Evolutionary conservation across 2,888 invertebrate genomes (phyloP).

Genomic region (Andrena dorsata): DNA sequence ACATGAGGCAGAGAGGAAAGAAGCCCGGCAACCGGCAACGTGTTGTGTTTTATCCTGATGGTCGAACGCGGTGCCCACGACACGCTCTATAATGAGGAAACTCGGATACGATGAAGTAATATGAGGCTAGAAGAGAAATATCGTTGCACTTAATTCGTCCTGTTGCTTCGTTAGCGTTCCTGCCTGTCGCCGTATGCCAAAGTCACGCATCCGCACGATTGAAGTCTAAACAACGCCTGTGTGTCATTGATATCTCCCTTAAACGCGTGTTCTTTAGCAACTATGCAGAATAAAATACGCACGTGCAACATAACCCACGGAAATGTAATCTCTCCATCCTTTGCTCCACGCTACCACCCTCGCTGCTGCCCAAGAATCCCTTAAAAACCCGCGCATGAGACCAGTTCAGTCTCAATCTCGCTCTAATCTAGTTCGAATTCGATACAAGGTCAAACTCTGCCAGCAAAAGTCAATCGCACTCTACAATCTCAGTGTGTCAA

Average conservation of each 20-base stretch:
- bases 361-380: too few species aligned
- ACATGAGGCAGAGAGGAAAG: conserved; percentile 44
- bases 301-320: too few species aligned
- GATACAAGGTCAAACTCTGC: not conserved
- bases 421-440: not conserved
- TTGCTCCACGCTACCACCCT: too few species aligned
- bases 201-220: not conserved
- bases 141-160: conserved; percentile 45
- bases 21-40: conserved; percentile 26
- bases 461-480: too few species aligned
- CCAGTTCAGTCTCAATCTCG: not conserved
- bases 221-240: not conserved
- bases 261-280: not conserved
- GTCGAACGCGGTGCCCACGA: conserved; percentile 48
- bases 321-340: too few species aligned
- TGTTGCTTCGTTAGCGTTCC: conserved; percentile 50
- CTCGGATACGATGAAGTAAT: conserved; percentile 58
- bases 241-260: not conserved
- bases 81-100: conserved; percentile 64
- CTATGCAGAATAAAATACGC: not conserved
- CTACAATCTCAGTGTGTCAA: too few species aligned
- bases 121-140: conserved; percentile 53
- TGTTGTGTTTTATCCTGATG: conserved; percentile 57
- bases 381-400: too few species aligned
- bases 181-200: conserved; percentile 22